Evolutionary conservation across 2,888 invertebrate genomes (phyloP).

Genomic region (Oscheius sp.): DNA sequence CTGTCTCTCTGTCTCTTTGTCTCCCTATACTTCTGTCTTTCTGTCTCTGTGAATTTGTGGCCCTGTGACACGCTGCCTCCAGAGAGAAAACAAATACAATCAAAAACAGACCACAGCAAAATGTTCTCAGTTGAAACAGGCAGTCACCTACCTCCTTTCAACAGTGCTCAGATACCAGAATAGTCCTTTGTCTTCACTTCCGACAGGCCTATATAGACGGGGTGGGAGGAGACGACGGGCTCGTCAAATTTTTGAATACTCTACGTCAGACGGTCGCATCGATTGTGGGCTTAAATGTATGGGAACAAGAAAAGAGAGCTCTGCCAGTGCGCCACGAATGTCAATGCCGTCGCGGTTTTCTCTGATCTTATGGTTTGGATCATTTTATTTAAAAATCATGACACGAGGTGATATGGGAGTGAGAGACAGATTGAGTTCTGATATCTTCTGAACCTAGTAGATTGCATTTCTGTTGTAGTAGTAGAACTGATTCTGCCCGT

Average conservation of each 20-base stretch:
- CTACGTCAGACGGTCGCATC: not conserved
- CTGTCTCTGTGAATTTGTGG: too few relatives aligned
- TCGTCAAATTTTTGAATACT: conserved; percentile 4
- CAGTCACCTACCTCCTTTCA: not conserved
- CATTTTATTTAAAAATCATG: not conserved
- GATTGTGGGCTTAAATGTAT: not conserved
- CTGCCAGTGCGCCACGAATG: not conserved
- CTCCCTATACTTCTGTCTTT: too few relatives aligned
- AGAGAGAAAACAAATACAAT: too few relatives aligned
- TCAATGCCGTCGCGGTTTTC: too few relatives aligned
- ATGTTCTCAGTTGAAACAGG: not conserved
- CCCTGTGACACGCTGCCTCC: too few relatives aligned
- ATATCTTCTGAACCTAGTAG: too few relatives aligned
- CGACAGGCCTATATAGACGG: not conserved
- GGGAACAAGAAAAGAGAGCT: not conserved
- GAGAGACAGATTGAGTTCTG: too few relatives aligned
- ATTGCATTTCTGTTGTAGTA: too few relatives aligned
- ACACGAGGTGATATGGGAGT: too few relatives aligned
- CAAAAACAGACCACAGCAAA: too few relatives aligned
- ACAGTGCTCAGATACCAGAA: not conserved
- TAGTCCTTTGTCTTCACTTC: not conserved
- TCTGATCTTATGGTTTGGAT: not conserved
- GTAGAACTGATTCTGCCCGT: not conserved
- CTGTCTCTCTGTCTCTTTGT: too few relatives aligned
- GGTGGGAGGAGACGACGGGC: not conserved